Base-by-base conservation (phyloP, 2,888 invertebrate genomes). In the Altica lythri region DNA sequence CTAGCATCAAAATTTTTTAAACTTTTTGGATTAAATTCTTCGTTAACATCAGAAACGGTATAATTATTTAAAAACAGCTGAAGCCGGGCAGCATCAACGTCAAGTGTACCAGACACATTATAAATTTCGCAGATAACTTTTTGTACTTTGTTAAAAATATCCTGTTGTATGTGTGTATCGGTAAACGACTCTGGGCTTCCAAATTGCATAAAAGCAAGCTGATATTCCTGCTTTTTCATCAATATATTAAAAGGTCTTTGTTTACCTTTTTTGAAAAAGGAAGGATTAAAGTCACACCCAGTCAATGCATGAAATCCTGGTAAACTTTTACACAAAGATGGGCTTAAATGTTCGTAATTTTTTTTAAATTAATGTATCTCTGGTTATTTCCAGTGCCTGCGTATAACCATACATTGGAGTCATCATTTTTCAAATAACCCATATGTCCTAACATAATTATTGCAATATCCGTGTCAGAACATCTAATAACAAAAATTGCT, bases 21-120 rank as follows among this genome's bases (percentile, higher is more conserved):
- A 55, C 16, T 43, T 40, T 54, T 53, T 49, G 42, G 12, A n/a
- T 19, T 32, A 27, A 49, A 49, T 57, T 32, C 34, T 18, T 32
- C 45, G 16, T 45, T 45, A 9, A 63, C 56, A 52, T 59, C 52
- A 19, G 42, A 56, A 17, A 55, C 63, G 1, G 43, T 59, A 32
- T 63, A 63, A 13, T 38, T 61, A 47, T 61, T 63, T 14, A 61
- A 44, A 42, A 62, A 63, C 13, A 61, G 45, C 46, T 61, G 61
- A 55, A 67, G 60, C 30, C 65, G 38, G 38, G 63, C 63, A 57
- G 54, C 59, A 61, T 65, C 49, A 14, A 67, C 62, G 27, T 65
- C 65, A 37, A 50, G 5, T 55, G 37, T 52, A 29, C 57, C 66
- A 30, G 27, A n/a, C 8, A 27, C 27, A n/a, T 27, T 27, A 12